Conservation (phyloP, 2,888 invertebrate species). For the Lasioglossum figueresi region DNA sequence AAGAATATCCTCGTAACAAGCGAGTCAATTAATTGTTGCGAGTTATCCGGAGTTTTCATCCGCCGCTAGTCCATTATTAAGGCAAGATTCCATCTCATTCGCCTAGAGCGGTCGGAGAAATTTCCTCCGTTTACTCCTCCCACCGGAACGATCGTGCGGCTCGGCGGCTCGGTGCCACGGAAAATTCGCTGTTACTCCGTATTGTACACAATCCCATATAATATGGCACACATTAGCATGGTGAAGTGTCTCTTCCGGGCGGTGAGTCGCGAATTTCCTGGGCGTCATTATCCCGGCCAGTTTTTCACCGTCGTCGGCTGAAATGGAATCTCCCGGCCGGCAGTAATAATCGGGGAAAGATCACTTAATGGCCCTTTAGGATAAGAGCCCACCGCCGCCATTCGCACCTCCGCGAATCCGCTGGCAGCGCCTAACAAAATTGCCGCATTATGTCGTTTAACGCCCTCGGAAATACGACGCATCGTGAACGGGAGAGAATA, state of each 20-base stretch:
- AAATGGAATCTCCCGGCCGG: slow-evolving; percentile 62
- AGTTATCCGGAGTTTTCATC: not conserved
- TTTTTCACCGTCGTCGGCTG: slow-evolving; percentile 22
- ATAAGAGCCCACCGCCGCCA: slow-evolving; percentile 53
- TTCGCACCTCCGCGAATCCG: slow-evolving; percentile 68
- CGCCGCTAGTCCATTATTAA: not conserved
- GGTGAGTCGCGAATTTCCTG: slow-evolving; percentile 35
- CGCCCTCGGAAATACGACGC: slow-evolving; percentile 55
- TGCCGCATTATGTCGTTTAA: slow-evolving; percentile 73
- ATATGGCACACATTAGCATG: slow-evolving; percentile 37
- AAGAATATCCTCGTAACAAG: not conserved
- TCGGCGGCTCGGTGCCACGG: not conserved
- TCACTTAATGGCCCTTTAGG: slow-evolving; percentile 71
- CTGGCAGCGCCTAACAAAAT: slow-evolving; percentile 71
- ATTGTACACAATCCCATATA: slow-evolving; percentile 47
- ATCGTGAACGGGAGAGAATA: slow-evolving; percentile 42
- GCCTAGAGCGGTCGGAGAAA: slow-evolving; percentile 1
- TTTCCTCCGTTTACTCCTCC: not conserved
- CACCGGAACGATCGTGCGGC: not conserved
- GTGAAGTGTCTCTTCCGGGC: slow-evolving; percentile 33
- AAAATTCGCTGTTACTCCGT: slow-evolving; percentile 40
- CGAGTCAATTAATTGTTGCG: not conserved
- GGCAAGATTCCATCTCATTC: not conserved
- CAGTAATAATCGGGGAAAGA: slow-evolving; percentile 74
- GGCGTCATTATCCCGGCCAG: slow-evolving; percentile 29